Evolutionary conservation across 2,888 invertebrate genomes (phyloP), one percentile per base, ranked within the genome.

Genomic region (Hypercompe scribonia): DNA sequence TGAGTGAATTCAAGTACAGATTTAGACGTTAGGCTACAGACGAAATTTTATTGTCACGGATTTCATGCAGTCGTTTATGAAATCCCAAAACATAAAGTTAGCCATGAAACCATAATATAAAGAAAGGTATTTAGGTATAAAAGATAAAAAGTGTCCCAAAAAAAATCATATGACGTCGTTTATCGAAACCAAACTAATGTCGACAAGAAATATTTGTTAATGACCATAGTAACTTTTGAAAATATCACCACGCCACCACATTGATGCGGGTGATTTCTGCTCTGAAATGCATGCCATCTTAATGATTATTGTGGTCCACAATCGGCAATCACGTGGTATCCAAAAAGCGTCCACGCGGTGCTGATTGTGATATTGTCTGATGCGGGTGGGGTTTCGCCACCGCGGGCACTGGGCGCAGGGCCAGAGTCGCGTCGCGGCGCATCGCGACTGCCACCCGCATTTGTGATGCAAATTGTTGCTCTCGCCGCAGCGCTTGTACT

Each of bases 361-460:
- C 93, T 95, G 95, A 95, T 95, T 95, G 95, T 95, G 92, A 93
- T 92, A 95, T 95, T 95, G 95, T 95, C 92, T 92, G 91, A 84
- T 88, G 87, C 87, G 89, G 88, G 90, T 87, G 88, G 88, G 77
- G 79, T 31, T 66, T 36, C 61, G 76, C 73, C 65, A 65, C 90
- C 85, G 87, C 85, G 86, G 85, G 84, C 87, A 86, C 86, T 84
- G 70, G 77, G 81, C 82, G 86, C 86, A 78, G 84, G 84, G 84
- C 86, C 84, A 69, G 66, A 84, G 86, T 86, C 84, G 87, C 87
- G 75, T 70, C 80, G 84, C 85, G 88, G 89, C 88, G 90, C 88
- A 86, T 87, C 92, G 91, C 91, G 90, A 86, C 90, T 86, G 84
- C 91, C 93, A 89, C 91, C 92, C 91, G 89, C 91, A 92, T 91